Percentiles rank a stretch among this genome's conserved stretches.
phyloP scores from a whole-genome alignment of 2,888 invertebrate species.

The Sisyra terminalis region DNA sequence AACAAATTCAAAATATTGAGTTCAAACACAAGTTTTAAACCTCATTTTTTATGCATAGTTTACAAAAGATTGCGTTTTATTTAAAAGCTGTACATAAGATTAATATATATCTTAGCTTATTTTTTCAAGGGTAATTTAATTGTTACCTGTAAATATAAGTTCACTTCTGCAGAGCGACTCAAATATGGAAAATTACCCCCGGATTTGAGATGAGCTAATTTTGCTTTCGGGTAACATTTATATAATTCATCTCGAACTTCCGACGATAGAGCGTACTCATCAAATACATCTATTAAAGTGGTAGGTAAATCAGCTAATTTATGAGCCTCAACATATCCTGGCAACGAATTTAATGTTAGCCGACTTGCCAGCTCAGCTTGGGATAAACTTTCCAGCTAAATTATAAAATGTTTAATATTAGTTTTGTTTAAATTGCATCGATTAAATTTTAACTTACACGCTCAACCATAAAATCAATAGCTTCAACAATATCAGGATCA shows the following conservation, averaged over 20 bases:
- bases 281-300: conserved; percentile 79
- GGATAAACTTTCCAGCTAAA: conserved; percentile 62
- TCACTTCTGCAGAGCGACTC: conserved; percentile 75
- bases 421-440: not conserved
- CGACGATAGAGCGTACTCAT: conserved; percentile 67
- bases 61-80: no score
- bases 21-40: no score
- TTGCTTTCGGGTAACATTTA: conserved; percentile 73
- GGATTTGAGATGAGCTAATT: conserved; percentile 70
- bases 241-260: conserved; percentile 65
- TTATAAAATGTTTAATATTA: no score
- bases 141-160: conserved; percentile 68
- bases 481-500: conserved; percentile 62
- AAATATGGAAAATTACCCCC: conserved; percentile 87
- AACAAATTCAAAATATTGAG: no score
- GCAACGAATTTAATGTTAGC: conserved; percentile 70
- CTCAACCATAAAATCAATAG: conserved; percentile 84
- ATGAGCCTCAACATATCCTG: conserved; percentile 62
- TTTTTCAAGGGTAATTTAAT: conserved; percentile 4
- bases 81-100: no score
- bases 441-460: conserved; percentile 38
- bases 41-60: no score
- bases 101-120: no score
- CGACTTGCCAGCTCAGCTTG: conserved; percentile 76
- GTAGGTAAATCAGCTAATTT: conserved; percentile 49